These are phyloP conservation scores for Drosophila pachea DNA, from an alignment of 1,140 invertebrate species.

Conservation along the genomic window DNA sequence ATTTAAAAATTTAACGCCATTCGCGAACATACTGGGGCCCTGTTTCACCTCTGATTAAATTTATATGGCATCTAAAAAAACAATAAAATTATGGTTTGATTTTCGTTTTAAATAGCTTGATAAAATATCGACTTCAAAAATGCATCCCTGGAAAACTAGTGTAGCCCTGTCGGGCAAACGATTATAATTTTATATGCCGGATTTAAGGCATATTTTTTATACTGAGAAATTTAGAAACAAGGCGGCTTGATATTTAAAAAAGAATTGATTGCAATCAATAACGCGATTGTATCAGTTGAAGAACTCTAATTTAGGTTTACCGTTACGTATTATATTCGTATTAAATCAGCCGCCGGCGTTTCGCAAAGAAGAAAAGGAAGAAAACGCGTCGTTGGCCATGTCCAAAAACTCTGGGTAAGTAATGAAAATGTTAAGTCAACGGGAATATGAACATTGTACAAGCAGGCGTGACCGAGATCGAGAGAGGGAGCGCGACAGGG, in stretches of 20 bases:
- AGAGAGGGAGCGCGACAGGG: conserved; percentile 56
- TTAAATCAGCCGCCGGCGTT: conserved; percentile 13
- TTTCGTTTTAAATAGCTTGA: no score
- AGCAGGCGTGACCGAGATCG: conserved; percentile 56
- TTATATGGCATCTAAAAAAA: no score
- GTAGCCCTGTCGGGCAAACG: conserved; percentile 12
- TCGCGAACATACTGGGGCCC: no score
- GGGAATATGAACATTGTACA: background rate
- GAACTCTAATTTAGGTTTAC: background rate
- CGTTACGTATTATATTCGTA: background rate
- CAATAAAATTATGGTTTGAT: no score
- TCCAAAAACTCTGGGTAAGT: conserved; percentile 53
- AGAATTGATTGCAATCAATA: background rate
- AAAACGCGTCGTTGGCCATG: conserved; percentile 30
- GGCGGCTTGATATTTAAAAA: background rate
- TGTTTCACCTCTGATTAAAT: no score
- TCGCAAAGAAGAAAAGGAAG: background rate
- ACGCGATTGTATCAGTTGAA: background rate
- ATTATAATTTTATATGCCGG: conserved; percentile 17
- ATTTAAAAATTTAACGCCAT: no score
- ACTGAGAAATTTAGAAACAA: background rate
- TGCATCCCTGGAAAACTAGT: background rate
- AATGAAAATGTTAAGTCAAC: background rate
- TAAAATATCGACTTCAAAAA: background rate
- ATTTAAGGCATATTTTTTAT: conserved; percentile 2